Evolutionary conservation across 2,797 vertebrate genomes (phyloP).

Genomic region (Acanthornis magna): DNA sequence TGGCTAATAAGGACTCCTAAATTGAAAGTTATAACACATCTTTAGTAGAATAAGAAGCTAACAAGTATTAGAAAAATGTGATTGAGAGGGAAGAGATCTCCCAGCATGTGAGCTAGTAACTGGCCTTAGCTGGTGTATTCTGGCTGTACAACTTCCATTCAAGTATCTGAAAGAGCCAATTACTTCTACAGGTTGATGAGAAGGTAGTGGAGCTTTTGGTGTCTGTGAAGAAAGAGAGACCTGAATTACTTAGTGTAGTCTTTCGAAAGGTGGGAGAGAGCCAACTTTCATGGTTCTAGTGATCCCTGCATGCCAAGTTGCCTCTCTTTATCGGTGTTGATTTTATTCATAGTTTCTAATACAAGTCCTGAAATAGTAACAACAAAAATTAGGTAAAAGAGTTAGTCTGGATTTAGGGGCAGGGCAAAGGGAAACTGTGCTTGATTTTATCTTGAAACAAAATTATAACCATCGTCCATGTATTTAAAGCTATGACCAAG

Average conservation of each 20-base stretch:
- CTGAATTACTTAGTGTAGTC: not conserved
- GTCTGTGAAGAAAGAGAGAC: not conserved
- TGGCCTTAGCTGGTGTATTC: not conserved
- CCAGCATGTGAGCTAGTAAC: not conserved
- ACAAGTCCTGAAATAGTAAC: not conserved
- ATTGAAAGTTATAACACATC: not conserved
- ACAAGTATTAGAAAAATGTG: not conserved
- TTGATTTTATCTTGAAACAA: not conserved
- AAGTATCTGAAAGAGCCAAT: not conserved
- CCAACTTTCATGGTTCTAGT: not conserved
- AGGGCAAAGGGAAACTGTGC: not conserved
- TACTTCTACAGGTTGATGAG: not conserved
- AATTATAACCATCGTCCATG: not conserved
- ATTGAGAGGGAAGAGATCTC: not conserved
- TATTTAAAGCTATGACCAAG: not conserved
- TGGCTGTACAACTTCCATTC: not conserved
- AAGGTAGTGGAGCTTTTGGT: not conserved
- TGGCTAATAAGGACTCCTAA: not conserved
- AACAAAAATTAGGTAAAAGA: not conserved
- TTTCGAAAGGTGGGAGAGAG: not conserved
- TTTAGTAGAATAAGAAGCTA: not conserved
- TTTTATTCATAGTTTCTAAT: not conserved
- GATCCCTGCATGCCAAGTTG: not conserved
- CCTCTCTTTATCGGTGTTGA: not conserved
- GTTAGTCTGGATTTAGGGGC: not conserved